Conservation (phyloP, 2,888 invertebrate species). For the Argyresthia goedartella region DNA sequence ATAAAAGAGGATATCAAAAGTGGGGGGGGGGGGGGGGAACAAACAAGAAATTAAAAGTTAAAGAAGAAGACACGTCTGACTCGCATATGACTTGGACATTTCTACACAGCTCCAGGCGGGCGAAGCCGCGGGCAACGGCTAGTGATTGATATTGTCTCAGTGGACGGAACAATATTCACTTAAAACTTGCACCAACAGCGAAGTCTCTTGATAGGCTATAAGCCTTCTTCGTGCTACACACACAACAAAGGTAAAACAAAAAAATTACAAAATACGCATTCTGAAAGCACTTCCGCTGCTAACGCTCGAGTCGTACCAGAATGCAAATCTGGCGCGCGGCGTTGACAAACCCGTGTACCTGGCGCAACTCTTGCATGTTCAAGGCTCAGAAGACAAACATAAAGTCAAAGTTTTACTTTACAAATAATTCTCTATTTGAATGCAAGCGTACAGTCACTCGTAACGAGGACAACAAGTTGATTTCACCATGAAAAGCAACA, state of each 20-base stretch:
- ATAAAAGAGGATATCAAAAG: too few species aligned
- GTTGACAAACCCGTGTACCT: neutral
- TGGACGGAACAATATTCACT: too few species aligned
- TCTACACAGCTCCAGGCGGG: too few species aligned
- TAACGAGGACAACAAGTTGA: constrained; percentile 19
- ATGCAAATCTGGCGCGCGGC: neutral
- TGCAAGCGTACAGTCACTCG: constrained; percentile 4
- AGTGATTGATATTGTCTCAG: too few species aligned
- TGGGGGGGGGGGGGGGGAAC: too few species aligned
- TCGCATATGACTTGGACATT: too few species aligned
- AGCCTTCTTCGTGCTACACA: neutral
- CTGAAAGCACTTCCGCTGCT: neutral
- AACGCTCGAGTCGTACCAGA: neutral
- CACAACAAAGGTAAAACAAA: neutral
- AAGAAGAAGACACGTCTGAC: too few species aligned
- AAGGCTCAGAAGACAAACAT: constrained; percentile 3
- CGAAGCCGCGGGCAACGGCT: too few species aligned
- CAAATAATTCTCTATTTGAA: constrained; percentile 3
- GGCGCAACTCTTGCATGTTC: neutral
- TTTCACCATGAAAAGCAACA: constrained; percentile 34
- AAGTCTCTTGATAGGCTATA: too few species aligned
- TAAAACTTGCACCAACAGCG: too few species aligned
- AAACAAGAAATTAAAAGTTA: too few species aligned
- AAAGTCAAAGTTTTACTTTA: neutral
- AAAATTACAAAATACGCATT: neutral